phyloP scores from a whole-genome alignment of 64 coral and sea anemone species.

The Porites lutea region DNA sequence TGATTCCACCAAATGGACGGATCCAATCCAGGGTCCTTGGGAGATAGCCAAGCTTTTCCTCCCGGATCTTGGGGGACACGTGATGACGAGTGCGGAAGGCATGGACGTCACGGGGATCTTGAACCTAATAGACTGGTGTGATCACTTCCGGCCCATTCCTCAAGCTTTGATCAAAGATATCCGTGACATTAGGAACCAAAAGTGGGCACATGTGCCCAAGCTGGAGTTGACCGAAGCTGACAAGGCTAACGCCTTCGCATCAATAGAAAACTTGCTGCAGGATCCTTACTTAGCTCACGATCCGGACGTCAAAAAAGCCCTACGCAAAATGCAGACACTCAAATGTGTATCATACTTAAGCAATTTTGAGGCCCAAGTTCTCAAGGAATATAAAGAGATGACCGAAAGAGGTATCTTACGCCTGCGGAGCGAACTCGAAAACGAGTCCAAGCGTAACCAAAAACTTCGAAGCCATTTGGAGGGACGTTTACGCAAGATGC shows the following conservation, averaged over 20 bases:
- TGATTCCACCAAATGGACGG: constrained; percentile 13
- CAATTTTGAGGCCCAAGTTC: background rate
- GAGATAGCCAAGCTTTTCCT: constrained; percentile 79
- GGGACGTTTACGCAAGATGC: background rate
- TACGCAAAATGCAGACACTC: background rate
- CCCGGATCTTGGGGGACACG: constrained; percentile 14
- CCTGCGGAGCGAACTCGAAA: background rate
- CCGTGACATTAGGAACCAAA: constrained; percentile 45
- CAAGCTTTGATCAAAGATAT: constrained; percentile 5
- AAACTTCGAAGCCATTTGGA: background rate
- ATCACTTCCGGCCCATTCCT: constrained; percentile 28
- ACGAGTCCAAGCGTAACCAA: background rate
- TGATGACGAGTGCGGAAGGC: background rate
- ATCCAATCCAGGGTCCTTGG: constrained; percentile 43
- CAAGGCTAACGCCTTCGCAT: constrained; percentile 1
- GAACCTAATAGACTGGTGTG: constrained; percentile 70
- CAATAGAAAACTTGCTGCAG: constrained; percentile 50
- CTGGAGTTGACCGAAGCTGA: constrained; percentile 19
- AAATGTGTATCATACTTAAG: background rate
- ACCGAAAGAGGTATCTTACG: background rate
- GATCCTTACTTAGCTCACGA: constrained; percentile 20
- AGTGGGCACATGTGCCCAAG: constrained; percentile 34
- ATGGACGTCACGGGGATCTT: constrained; percentile 61
- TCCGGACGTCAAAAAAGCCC: constrained; percentile 3
- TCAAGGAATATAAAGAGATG: background rate